Evolutionary conservation across 2,888 invertebrate genomes (phyloP), one percentile per base, ranked within the genome.

Genomic region (Synergus gifuensis): DNA sequence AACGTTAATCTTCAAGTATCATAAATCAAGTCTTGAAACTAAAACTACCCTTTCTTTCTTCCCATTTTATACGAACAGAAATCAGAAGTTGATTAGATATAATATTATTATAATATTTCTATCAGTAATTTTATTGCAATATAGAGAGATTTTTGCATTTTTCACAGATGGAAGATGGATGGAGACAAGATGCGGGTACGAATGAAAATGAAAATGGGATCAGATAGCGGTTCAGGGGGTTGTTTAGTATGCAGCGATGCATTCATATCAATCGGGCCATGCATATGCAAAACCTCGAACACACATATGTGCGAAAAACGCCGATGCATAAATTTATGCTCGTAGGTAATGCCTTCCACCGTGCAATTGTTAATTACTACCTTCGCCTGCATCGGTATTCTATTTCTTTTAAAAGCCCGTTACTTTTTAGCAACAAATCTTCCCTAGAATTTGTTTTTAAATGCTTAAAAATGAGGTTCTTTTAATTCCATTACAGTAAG

Each of bases 251-350:
- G 90, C 91, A 90, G 86, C 91, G 88, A 88, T 91, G 91, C 91
- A 90, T 91, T 91, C 89, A 89, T 91, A 92, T 91, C 92, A 90
- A 91, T 91, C 88, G 89, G 79, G 82, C 86, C 89, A 91, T 90
- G 90, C 89, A 91, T 91, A 91, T 91, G 88, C 89, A 89, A 89
- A 85, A 86, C 82, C 77, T 73, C 69, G 80, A 81, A 79, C 67
- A 79, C 81, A 79, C 81, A 84, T 83, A 85, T 83, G 84, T 78
- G 84, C 76, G 85, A 83, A 85, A 86, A 85, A 87, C 81, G 84
- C 81, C 86, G 87, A 89, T 86, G 89, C 88, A 90, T 90, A 89
- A 88, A 89, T 89, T 89, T 89, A 83, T 82, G 79, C 85, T 84
- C 84, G 87, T 88, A 85, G 89, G 88, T 87, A 90, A 82, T 88